Evolutionary conservation across 1,140 invertebrate genomes (phyloP).

Genomic region (Drosophila suzukii): DNA sequence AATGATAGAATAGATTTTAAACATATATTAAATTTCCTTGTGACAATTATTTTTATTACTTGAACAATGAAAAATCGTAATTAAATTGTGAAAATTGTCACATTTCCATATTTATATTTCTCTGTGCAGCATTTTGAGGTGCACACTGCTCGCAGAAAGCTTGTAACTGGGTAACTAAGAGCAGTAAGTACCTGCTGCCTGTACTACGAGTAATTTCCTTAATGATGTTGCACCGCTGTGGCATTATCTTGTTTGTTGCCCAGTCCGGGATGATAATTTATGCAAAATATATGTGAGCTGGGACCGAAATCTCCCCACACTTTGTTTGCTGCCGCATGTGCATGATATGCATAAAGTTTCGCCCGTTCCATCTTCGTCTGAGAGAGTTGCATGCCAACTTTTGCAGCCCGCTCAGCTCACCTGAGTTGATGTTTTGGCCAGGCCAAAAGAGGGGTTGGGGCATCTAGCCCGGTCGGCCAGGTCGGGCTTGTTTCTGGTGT

Average conservation of each 20-base stretch:
- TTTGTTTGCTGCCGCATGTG: slow-evolving; percentile 24
- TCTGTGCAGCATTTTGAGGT: slow-evolving; percentile 5
- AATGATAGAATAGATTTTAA: no score
- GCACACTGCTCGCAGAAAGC: slow-evolving; percentile 9
- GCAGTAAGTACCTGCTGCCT: slow-evolving; percentile 66
- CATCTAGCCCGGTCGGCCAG: slow-evolving; percentile 35
- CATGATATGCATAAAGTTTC: slow-evolving; percentile 47
- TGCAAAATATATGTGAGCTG: slow-evolving; percentile 73
- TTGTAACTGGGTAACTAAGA: slow-evolving; percentile 33
- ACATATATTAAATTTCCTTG: no score
- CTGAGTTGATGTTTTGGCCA: slow-evolving; percentile 25
- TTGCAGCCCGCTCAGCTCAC: slow-evolving; percentile 51
- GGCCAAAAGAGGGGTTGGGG: slow-evolving; percentile 3
- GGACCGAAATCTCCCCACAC: slow-evolving; percentile 24
- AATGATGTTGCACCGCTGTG: slow-evolving; percentile 79
- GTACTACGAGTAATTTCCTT: slow-evolving; percentile 80
- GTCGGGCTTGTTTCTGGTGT: slow-evolving; percentile 50
- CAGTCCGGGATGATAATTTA: slow-evolving; percentile 70
- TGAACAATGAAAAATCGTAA: no score
- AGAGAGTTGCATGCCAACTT: slow-evolving; percentile 55
- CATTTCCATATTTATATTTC: neutral
- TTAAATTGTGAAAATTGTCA: no score
- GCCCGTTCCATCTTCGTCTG: slow-evolving; percentile 39
- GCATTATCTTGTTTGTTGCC: slow-evolving; percentile 77
- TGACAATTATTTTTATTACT: no score